Conservation (phyloP, 2,113 vertebrate genomes). For the Hassar affinis region DNA sequence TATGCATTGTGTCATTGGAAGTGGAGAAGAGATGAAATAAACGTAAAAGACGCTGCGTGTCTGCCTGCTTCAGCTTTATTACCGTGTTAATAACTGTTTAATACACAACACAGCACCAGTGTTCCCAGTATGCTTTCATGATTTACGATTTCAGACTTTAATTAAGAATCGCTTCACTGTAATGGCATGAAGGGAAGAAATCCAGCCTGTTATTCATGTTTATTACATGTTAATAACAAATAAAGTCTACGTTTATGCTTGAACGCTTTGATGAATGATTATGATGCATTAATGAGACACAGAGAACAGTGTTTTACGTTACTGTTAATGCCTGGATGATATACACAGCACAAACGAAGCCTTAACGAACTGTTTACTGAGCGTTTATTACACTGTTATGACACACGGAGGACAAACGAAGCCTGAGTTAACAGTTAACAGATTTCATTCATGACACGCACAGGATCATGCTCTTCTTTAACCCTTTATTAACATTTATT, state of each 20-base stretch:
- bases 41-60: conserved; percentile 55
- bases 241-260: background rate
- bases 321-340: too few species aligned
- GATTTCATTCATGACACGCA: background rate
- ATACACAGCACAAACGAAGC: background rate
- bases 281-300: background rate
- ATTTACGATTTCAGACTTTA: background rate
- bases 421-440: background rate
- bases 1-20: conserved; percentile 76
- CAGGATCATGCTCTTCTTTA: background rate
- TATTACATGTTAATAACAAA: background rate
- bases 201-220: background rate
- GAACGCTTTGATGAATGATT: background rate
- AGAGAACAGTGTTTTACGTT: too few species aligned
- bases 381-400: background rate
- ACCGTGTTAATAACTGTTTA: background rate
- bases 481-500: background rate
- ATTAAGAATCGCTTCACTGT: background rate
- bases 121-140: too few species aligned
- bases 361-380: too few species aligned
- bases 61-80: conserved; percentile 49
- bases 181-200: background rate
- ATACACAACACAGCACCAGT: too few species aligned
- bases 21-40: conserved; percentile 76
- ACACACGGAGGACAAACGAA: background rate